These are phyloP conservation scores for Scopus umbretta DNA, from an alignment of 2,113 vertebrate species.

Conservation along the genomic window DNA sequence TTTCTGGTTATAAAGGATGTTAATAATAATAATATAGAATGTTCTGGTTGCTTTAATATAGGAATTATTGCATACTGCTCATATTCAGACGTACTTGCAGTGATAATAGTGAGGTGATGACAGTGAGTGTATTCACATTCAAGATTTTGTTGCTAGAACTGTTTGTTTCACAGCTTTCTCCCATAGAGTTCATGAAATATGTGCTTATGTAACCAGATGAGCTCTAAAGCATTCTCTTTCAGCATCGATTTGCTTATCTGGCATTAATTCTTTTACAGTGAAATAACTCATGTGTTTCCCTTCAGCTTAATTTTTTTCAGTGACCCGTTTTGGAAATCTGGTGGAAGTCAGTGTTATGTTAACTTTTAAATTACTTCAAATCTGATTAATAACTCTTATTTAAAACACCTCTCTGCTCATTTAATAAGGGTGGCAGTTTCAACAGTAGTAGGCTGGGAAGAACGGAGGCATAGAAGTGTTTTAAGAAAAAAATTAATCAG, in stretches of 20 bases:
- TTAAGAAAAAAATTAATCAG: neutral
- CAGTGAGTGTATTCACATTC: neutral
- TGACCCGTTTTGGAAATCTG: neutral
- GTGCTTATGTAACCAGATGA: neutral
- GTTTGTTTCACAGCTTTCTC: neutral
- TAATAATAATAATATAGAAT: neutral
- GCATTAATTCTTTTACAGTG: conserved; percentile 6
- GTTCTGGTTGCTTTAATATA: neutral
- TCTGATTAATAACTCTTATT: neutral
- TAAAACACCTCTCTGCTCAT: neutral
- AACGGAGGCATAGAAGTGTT: neutral
- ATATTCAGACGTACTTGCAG: neutral
- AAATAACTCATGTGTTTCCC: conserved; percentile 4
- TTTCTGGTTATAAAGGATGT: neutral
- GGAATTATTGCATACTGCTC: neutral
- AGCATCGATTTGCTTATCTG: conserved; percentile 2
- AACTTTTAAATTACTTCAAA: neutral
- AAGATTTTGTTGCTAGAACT: neutral
- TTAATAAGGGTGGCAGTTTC: neutral
- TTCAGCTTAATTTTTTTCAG: conserved; percentile 11
- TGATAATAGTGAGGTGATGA: neutral
- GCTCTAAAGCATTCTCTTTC: neutral
- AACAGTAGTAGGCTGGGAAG: neutral
- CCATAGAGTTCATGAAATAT: neutral
- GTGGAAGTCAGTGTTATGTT: neutral